A percentile compares a stretch with the other conserved stretches of the same genome.
Conservation (phyloP, 2,797 vertebrate species). For the Propithecus deckenii region DNA sequence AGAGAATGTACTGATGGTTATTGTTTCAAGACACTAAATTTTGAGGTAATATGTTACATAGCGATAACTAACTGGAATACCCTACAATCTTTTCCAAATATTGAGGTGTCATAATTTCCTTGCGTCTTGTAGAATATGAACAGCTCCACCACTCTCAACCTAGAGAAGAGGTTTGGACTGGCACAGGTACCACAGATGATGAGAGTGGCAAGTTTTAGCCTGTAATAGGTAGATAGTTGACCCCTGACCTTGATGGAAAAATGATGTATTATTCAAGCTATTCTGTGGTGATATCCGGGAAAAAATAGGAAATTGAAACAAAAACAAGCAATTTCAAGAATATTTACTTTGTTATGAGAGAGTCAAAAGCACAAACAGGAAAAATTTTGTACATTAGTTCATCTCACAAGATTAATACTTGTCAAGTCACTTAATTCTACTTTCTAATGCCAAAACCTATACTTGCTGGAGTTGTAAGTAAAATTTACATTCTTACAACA, state of each 20-base stretch:
- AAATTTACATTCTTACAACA: neutral
- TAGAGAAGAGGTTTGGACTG: neutral
- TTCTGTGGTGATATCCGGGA: neutral
- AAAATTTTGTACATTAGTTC: neutral
- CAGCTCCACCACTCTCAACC: neutral
- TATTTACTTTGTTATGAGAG: neutral
- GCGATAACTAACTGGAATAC: neutral
- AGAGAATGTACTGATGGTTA: neutral
- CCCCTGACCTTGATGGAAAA: neutral
- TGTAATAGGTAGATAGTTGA: neutral
- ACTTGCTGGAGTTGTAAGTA: neutral
- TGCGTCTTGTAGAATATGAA: neutral
- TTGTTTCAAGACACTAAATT: neutral
- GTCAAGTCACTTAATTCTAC: neutral
- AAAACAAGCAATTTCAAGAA: neutral
- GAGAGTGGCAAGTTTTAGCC: neutral
- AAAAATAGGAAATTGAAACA: neutral
- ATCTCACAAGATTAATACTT: neutral
- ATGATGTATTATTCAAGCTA: neutral
- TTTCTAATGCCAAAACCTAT: neutral
- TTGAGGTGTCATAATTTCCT: neutral
- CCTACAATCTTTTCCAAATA: neutral
- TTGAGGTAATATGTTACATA: neutral
- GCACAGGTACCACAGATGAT: neutral
- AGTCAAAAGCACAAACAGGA: neutral